Evolutionary conservation across 2,888 invertebrate genomes (phyloP).

Genomic region (Chloroclysta siterata): DNA sequence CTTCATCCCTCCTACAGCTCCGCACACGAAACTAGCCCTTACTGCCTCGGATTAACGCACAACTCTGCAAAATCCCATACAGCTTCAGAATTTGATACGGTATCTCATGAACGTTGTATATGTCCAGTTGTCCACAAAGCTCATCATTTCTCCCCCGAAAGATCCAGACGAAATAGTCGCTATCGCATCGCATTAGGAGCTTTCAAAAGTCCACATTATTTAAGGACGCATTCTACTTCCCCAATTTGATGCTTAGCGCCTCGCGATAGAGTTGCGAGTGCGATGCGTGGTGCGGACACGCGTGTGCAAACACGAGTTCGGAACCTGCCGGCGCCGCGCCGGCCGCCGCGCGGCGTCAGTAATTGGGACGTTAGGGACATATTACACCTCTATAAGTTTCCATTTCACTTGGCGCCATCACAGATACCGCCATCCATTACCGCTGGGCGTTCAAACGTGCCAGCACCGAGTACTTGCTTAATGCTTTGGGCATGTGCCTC

Average conservation of each 20-base stretch:
- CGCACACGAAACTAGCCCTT: conserved; percentile 11
- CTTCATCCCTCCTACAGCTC: neutral
- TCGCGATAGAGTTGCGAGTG: conserved; percentile 1
- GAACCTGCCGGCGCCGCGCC: conserved; percentile 22
- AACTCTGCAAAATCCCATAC: conserved; percentile 4
- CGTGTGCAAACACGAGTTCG: conserved; percentile 17
- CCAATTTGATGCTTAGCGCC: conserved; percentile 1
- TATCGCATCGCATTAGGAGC: conserved; percentile 14
- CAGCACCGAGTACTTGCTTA: neutral
- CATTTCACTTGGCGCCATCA: conserved; percentile 20
- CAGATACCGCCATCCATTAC: conserved; percentile 3
- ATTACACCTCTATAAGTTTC: conserved; percentile 24
- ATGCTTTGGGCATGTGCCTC: neutral
- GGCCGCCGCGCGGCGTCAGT: conserved; percentile 17
- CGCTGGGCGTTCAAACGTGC: conserved; percentile 1
- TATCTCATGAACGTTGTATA: conserved; percentile 17
- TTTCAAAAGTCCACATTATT: conserved; percentile 5
- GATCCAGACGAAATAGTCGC: conserved; percentile 5
- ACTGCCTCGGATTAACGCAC: conserved; percentile 20
- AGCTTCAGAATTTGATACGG: conserved; percentile 12
- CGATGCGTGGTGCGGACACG: conserved; percentile 2
- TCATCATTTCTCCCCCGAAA: conserved; percentile 8
- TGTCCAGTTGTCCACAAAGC: conserved; percentile 5
- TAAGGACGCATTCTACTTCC: neutral
- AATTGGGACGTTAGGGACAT: conserved; percentile 28